These are phyloP conservation scores for Melanogrammus aeglefinus DNA, from an alignment of 2,797 vertebrate species.

Conservation along the genomic window DNA sequence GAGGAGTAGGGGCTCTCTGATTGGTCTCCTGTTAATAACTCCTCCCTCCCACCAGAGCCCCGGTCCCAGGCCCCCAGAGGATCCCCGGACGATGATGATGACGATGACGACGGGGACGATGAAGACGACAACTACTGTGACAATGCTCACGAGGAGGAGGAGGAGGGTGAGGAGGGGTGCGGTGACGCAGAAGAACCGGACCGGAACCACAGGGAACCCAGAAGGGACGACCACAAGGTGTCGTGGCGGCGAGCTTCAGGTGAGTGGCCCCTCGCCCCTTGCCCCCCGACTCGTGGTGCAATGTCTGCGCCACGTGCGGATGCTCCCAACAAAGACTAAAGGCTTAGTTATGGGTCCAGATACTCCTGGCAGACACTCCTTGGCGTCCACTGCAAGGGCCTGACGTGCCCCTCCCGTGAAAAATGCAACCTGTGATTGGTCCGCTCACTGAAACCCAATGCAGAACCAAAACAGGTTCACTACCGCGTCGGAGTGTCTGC, in stretches of 20 bases:
- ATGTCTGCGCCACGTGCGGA: no score
- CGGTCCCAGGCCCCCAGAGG: conserved; percentile 58
- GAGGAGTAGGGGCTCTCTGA: no score
- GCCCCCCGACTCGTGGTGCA: no score
- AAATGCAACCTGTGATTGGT: no score
- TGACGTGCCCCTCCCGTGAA: no score
- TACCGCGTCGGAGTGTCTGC: no score
- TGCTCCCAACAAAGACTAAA: no score
- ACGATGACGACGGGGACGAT: background rate
- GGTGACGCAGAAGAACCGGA: conserved; percentile 36
- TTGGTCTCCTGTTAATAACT: background rate
- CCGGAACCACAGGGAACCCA: conserved; percentile 50
- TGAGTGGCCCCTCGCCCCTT: conserved; percentile 51
- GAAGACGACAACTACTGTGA: conserved; percentile 35
- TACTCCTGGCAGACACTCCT: no score
- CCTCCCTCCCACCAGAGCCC: conserved; percentile 52
- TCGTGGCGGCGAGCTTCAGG: conserved; percentile 81
- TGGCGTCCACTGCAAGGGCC: no score
- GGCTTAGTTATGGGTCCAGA: no score
- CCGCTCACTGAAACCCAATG: no score
- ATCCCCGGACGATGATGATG: background rate
- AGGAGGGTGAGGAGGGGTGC: conserved; percentile 54
- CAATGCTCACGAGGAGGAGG: conserved; percentile 55
- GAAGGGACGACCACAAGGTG: conserved; percentile 46
- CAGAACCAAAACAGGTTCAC: no score